Percentiles rank a stretch among this genome's conserved stretches.
Conservation (phyloP, 2,888 invertebrate genomes). For the Eupithecia subumbrata region DNA sequence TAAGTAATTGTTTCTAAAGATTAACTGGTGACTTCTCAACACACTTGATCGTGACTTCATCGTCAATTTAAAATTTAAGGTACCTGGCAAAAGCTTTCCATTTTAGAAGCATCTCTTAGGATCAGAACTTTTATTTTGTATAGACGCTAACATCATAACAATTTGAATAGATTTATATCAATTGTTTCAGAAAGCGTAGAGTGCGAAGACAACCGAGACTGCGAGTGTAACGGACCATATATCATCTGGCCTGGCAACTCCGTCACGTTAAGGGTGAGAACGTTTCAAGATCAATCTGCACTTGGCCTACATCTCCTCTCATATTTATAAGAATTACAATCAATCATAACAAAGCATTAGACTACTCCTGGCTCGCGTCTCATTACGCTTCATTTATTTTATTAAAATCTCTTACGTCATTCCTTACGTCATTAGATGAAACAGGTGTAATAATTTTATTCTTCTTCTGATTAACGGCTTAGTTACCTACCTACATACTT, state of each 20-base stretch:
- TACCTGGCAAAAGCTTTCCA: background rate
- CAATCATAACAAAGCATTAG: conserved; percentile 69
- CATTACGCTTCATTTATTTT: conserved; percentile 53
- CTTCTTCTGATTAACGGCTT: conserved; percentile 29
- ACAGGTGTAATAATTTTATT: conserved; percentile 51
- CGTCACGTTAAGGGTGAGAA: conserved; percentile 67
- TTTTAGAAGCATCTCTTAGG: background rate
- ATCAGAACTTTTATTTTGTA: background rate
- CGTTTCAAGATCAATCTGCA: conserved; percentile 68
- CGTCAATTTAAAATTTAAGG: background rate
- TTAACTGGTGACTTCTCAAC: background rate
- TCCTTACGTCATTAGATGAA: conserved; percentile 42
- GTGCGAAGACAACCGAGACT: conserved; percentile 3
- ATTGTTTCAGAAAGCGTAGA: conserved; percentile 16
- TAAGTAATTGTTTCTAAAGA: background rate
- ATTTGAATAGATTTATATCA: background rate
- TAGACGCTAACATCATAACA: background rate
- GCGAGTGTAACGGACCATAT: conserved; percentile 23
- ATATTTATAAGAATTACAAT: conserved; percentile 73
- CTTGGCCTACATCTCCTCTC: conserved; percentile 75
- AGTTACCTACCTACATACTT: background rate
- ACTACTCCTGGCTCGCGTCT: conserved; percentile 52
- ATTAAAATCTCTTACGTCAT: conserved; percentile 58
- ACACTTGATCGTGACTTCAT: background rate
- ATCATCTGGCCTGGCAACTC: conserved; percentile 61